Evolutionary conservation across 2,888 invertebrate genomes (phyloP), one percentile per base, ranked within the genome.

Genomic region (Argyresthia goedartella): DNA sequence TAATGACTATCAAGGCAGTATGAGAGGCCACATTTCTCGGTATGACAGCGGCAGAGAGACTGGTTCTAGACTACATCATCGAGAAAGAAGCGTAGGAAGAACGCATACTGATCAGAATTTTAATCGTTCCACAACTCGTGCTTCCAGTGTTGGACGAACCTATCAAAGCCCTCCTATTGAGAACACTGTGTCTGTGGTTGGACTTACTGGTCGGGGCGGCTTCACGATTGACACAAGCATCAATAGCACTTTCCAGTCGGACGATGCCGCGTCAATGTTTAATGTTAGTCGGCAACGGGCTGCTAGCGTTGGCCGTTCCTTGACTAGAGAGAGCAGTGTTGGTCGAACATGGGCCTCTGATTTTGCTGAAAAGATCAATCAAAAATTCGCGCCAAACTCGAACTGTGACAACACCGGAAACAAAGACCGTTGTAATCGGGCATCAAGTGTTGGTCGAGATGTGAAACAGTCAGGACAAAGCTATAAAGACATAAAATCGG

Each of bases 221-320:
- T 79, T 84, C 56, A 69, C 63, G 14, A 85, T 84, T 57, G 76
- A 86, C 55, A 82, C 80, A 3, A 84, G 81, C 60, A 67, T 80
- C 10, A 76, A 72, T 50, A 63, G 68, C 49, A 78, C 80, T 35
- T 84, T 82, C 56, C 80, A 81, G 66, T 64, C 67, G 52, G 59
- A 62, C 44, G 60, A 54, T 10, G 52, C 43, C 15, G 53, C 46
- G 15, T 55, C 14, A 53, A 62, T 64, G 53, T 73, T 75, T 56
- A 69, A 80, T 65, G 56, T 57, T 48, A 70, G 77, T 54, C 68
- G 70, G 57, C 67, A 71, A 59, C 73, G 85, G 47, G 81, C 84
- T 14, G 55, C 76, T 2, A 86, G 85, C 63, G 81, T 85, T 16
- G 84, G 85, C 4, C 67, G 82, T 51, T 60, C 69, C 35, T 58